Base-by-base conservation (phyloP, 2,888 invertebrate species). In the Leptinotarsa rubiginosa region DNA sequence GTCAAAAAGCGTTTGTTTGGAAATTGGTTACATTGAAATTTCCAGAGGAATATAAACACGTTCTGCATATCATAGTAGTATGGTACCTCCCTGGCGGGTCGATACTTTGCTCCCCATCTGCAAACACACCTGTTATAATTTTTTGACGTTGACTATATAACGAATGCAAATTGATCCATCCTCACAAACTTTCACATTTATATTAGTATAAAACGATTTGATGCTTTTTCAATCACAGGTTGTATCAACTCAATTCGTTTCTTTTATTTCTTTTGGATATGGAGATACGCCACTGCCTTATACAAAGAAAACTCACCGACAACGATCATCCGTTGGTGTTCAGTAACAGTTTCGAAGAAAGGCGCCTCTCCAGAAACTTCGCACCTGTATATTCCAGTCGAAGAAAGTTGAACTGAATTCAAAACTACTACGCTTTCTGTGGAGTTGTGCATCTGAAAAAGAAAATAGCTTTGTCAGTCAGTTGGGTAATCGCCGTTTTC, bases 291-390 rank as follows among this genome's bases (percentile, higher is more conserved):
- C 22, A 56, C 56, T 25, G 56, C 10, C 15, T 22, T 16, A 15
- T 13, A 15, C 4, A 10, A 47, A 13, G n/a, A 20, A 25, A 68
- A 91, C 92, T 91, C 88, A 93, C 93, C 92, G 75, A 92, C 92
- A 83, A 93, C 92, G 82, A 89, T 89, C 92, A 93, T 92, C 83
- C 91, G 91, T 79, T 91, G 91, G 83, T 91, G 91, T 83, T 92
- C 92, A 65, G 91, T 91, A 80, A 93, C 92, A 71, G 93, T 93
- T 86, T 92, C 91, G 86, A 93, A 93, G 78, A 90, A 91, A 65
- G 93, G 93, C 65, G 93, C 92, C 85, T 93, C 93, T 56, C 92
- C 93, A 72, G 92, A 92, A 79, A 93, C 92, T 85, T 93, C 93
- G 85, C 93, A 93, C 77, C 92, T 90, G 87, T 92, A 93, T 75